phyloP scores from a whole-genome alignment of 1,140 invertebrate genomes.

The Acromyrmex charruanus region DNA sequence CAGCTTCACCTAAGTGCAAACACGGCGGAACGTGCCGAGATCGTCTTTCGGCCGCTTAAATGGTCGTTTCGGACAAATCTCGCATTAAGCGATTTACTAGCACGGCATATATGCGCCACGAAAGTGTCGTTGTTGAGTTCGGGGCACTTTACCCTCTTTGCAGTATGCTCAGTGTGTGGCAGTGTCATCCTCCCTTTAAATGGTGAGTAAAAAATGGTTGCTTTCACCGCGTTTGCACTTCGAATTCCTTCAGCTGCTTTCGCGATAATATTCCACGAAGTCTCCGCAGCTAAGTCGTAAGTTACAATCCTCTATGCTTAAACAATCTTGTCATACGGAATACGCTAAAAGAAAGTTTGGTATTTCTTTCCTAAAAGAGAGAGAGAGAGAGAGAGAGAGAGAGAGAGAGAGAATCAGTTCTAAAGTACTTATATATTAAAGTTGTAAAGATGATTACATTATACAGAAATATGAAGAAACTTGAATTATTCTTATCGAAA shows the following conservation, averaged over 20 bases:
- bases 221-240: slow-evolving; percentile 23
- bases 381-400: not conserved
- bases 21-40: slow-evolving; percentile 66
- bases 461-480: not conserved
- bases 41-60: slow-evolving; percentile 69
- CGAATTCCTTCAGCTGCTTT: slow-evolving; percentile 38
- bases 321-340: slow-evolving; percentile 23
- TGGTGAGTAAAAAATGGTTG: slow-evolving; percentile 57
- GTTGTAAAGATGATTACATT: not conserved
- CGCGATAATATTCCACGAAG: slow-evolving; percentile 37
- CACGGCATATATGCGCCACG: slow-evolving; percentile 48
- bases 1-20: slow-evolving; percentile 65
- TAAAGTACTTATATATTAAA: not conserved
- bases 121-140: slow-evolving; percentile 59
- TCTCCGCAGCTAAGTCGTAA: slow-evolving; percentile 27
- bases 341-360: not conserved
- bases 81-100: slow-evolving; percentile 74
- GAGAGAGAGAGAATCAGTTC: not conserved
- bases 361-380: not conserved
- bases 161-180: slow-evolving; percentile 2
- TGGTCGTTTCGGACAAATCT: slow-evolving; percentile 70
- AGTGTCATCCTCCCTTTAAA: slow-evolving; percentile 64
- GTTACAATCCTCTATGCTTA: slow-evolving; percentile 3
- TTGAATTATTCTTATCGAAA: not conserved
- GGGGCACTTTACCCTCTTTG: slow-evolving; percentile 52